These are phyloP conservation scores for Sesamia nonagrioides DNA, from an alignment of 1,140 invertebrate genomes.

Conservation along the genomic window DNA sequence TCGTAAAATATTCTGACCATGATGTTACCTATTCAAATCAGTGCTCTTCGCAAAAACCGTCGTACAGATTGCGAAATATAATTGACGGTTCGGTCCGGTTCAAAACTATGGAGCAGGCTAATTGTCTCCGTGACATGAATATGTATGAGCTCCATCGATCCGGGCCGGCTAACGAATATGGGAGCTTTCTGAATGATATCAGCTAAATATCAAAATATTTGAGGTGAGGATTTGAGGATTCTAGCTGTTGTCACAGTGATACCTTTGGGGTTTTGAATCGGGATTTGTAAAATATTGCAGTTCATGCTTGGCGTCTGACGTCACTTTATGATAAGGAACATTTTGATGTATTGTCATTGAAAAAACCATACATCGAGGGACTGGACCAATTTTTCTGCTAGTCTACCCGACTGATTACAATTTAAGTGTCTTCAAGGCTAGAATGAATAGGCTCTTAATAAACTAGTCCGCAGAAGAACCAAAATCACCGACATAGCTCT, in stretches of 20 bases:
- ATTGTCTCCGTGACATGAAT: conserved; percentile 71
- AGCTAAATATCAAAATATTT: conserved; percentile 40
- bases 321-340: not conserved
- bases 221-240: conserved; percentile 19
- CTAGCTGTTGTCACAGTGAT: conserved; percentile 26
- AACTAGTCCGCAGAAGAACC: no score
- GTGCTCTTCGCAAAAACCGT: conserved; percentile 64
- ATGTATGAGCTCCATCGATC: conserved; percentile 71
- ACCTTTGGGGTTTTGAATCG: not conserved
- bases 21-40: conserved; percentile 56
- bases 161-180: conserved; percentile 45
- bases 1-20: conserved; percentile 48
- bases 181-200: conserved; percentile 49
- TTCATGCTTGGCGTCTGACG: not conserved
- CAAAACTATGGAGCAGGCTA: conserved; percentile 75
- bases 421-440: no score
- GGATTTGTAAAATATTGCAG: not conserved
- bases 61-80: conserved; percentile 68
- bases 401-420: no score
- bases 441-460: no score
- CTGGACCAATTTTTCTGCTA: no score
- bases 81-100: conserved; percentile 67
- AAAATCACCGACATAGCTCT: no score
- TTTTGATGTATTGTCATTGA: not conserved
- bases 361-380: no score